A percentile compares a stretch with the other conserved stretches of the same genome.
These are phyloP conservation scores for Uromys caudimaculatus DNA, from an alignment of 2,797 vertebrate species.

Conservation along the genomic window DNA sequence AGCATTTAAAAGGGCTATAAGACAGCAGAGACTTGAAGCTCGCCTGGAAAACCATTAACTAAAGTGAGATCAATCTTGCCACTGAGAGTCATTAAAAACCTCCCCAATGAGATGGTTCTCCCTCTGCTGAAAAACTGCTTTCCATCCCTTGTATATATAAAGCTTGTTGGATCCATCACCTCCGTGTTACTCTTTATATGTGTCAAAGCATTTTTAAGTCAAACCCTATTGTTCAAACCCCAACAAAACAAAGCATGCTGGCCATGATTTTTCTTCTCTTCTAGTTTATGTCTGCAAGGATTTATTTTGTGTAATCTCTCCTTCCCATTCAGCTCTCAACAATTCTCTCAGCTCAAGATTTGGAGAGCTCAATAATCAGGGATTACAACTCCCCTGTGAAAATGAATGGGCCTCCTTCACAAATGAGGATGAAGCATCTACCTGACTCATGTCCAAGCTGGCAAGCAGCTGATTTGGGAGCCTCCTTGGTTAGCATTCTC, in stretches of 20 bases:
- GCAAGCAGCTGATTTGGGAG: slow-evolving; percentile 66
- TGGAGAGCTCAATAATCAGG: slow-evolving; percentile 68
- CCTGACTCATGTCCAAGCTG: slow-evolving; percentile 48
- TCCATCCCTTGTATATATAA: slow-evolving; percentile 55
- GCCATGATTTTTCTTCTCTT: slow-evolving; percentile 46
- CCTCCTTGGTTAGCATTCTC: slow-evolving; percentile 28
- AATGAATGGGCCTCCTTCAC: slow-evolving; percentile 60
- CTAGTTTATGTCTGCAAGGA: slow-evolving; percentile 64
- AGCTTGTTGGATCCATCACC: slow-evolving; percentile 32
- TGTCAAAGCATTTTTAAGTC: slow-evolving; percentile 57
- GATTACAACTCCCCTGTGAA: slow-evolving; percentile 65
- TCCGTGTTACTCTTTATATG: slow-evolving; percentile 65
- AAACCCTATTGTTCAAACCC: slow-evolving; percentile 64
- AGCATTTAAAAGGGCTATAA: slow-evolving; percentile 62
- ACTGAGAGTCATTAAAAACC: slow-evolving; percentile 64
- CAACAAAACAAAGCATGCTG: slow-evolving; percentile 58
- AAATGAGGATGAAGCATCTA: slow-evolving; percentile 37
- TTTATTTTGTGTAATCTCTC: slow-evolving; percentile 74
- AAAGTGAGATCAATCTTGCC: slow-evolving; percentile 75
- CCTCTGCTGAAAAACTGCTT: slow-evolving; percentile 62
- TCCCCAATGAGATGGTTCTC: slow-evolving; percentile 68
- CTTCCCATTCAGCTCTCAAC: slow-evolving; percentile 70
- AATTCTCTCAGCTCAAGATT: slow-evolving; percentile 70
- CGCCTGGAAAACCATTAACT: slow-evolving; percentile 70
- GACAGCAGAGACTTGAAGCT: slow-evolving; percentile 66